Percentiles rank a stretch among this genome's conserved stretches.
Conservation (phyloP, 2,113 vertebrate species). For the Plestiodon gilberti region DNA sequence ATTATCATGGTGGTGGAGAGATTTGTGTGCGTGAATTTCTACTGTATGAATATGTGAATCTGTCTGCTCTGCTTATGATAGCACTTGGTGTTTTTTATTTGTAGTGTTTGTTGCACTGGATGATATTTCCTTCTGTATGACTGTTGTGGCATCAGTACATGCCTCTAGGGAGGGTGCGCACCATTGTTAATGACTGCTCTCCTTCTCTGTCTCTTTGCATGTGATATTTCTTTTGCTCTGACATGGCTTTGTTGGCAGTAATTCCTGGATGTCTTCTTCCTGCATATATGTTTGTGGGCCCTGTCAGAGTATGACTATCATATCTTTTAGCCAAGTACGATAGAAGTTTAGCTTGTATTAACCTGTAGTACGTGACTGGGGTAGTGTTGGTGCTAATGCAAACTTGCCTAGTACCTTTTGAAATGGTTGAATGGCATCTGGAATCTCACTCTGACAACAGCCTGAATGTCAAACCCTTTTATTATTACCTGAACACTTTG, state of each 20-base stretch:
- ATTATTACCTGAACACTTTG: neutral
- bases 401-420: neutral
- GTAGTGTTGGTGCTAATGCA: neutral
- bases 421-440: neutral
- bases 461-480: neutral
- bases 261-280: neutral
- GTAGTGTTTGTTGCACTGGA: neutral
- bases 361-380: neutral
- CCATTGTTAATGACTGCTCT: neutral
- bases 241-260: slow-evolving; percentile 1
- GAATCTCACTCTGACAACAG: neutral
- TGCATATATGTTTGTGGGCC: neutral
- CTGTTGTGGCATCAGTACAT: neutral
- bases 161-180: neutral
- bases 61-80: neutral
- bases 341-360: neutral
- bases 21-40: neutral
- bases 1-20: neutral
- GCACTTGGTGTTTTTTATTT: neutral
- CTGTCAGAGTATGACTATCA: neutral
- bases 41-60: neutral
- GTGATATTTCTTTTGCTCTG: neutral
- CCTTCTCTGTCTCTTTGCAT: slow-evolving; percentile 7
- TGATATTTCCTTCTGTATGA: neutral
- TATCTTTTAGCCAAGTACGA: neutral